Percentiles rank a stretch among this genome's conserved stretches.
Evolutionary conservation across 2,113 vertebrate genomes (phyloP).

Genomic region (Ageneiosus marmoratus): DNA sequence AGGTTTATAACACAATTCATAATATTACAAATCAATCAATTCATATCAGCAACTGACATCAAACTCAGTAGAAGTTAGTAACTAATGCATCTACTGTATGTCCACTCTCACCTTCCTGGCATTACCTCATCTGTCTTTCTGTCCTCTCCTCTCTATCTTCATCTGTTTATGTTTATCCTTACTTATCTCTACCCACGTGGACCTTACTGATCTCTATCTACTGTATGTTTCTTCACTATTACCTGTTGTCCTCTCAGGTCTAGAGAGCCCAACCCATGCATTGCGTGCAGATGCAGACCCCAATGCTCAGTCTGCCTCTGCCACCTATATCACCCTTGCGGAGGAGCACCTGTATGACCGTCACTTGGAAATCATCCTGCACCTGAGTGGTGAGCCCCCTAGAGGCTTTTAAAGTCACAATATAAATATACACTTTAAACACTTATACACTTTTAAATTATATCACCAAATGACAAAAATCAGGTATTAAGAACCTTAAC

Average conservation of each 20-base stretch:
- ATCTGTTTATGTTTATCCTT: background rate
- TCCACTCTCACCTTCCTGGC: background rate
- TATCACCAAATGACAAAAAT: background rate
- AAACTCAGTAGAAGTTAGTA: background rate
- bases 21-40: background rate
- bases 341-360: constrained; percentile 87
- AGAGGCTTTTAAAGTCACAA: background rate
- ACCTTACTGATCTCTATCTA: background rate
- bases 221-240: background rate
- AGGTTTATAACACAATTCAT: background rate
- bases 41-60: background rate
- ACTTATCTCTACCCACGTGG: background rate
- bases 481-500: no score
- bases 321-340: constrained; percentile 89
- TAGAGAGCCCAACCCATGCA: constrained; percentile 92
- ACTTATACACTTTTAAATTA: background rate
- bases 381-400: constrained; percentile 84
- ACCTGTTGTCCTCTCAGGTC: constrained; percentile 66
- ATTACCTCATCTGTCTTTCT: background rate
- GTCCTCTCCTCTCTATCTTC: background rate
- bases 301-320: constrained; percentile 85
- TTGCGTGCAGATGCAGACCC: constrained; percentile 90
- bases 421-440: background rate
- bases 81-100: background rate
- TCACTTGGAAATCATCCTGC: constrained; percentile 88